Evolutionary conservation across 2,113 vertebrate genomes (phyloP).

Genomic region (Bos javanicus): DNA sequence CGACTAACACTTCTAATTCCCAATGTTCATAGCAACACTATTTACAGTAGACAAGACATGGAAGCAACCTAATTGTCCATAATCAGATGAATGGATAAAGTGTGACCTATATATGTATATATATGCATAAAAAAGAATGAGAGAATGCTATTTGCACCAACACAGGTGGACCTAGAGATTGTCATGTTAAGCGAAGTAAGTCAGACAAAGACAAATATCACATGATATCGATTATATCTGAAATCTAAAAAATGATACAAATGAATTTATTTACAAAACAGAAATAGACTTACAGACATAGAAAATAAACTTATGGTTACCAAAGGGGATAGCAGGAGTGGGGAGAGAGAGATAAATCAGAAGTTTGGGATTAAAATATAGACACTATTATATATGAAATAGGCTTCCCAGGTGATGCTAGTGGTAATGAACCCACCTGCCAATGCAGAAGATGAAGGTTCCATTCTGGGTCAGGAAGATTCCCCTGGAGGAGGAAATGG

Average conservation of each 20-base stretch:
- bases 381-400: not conserved
- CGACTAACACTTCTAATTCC: not conserved
- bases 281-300: not conserved
- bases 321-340: not conserved
- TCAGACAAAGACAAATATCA: not conserved
- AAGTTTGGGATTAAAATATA: not conserved
- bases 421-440: not conserved
- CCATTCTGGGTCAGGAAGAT: not conserved
- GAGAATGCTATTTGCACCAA: not conserved
- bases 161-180: not conserved
- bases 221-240: not conserved
- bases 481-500: not conserved
- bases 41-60: not conserved
- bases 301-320: not conserved
- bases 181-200: not conserved
- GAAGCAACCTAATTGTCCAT: not conserved
- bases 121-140: not conserved
- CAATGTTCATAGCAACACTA: not conserved
- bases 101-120: not conserved
- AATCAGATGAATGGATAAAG: not conserved
- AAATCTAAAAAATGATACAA: not conserved
- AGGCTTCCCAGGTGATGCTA: not conserved
- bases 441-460: not conserved
- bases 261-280: not conserved
- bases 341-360: not conserved